Conservation (phyloP, 2,888 invertebrate genomes). For the Dasysyrphus tricinctus region DNA sequence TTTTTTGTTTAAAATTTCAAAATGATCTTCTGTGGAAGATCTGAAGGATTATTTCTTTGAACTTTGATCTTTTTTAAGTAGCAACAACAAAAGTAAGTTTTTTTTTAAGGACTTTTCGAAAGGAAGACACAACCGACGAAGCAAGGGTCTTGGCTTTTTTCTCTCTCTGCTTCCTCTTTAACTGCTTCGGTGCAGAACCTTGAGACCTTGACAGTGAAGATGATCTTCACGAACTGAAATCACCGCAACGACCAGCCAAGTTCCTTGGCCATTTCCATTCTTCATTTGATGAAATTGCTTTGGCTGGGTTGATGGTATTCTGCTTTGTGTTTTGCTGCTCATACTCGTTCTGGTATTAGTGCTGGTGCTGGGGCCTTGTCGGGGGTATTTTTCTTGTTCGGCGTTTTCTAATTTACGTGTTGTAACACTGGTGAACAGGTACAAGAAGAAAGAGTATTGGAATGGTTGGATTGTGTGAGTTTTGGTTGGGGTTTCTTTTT, state of each 20-base stretch:
- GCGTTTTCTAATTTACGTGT: slow-evolving; percentile 74
- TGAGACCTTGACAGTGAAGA: slow-evolving; percentile 84
- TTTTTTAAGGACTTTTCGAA: slow-evolving; percentile 20
- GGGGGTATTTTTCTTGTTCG: slow-evolving; percentile 32
- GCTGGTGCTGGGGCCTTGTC: slow-evolving; percentile 28
- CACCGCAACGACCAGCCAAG: slow-evolving; percentile 78
- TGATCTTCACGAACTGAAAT: slow-evolving; percentile 82
- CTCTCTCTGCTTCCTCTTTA: slow-evolving; percentile 31
- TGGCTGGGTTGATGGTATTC: slow-evolving; percentile 46
- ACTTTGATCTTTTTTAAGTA: slow-evolving; percentile 34
- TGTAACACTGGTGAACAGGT: slow-evolving; percentile 73
- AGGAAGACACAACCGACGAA: slow-evolving; percentile 53
- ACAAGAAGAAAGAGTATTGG: slow-evolving; percentile 64
- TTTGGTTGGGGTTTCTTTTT: slow-evolving; percentile 32
- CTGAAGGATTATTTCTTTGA: slow-evolving; percentile 15
- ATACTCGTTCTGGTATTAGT: slow-evolving; percentile 42
- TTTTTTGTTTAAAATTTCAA: background rate
- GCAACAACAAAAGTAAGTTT: slow-evolving; percentile 17
- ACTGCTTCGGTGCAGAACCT: slow-evolving; percentile 77
- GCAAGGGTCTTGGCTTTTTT: slow-evolving; percentile 20
- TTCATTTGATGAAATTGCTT: slow-evolving; percentile 65
- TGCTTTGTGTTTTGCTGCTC: slow-evolving; percentile 48
- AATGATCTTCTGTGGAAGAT: background rate
- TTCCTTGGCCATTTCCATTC: slow-evolving; percentile 80
- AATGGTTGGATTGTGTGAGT: slow-evolving; percentile 29